Conservation (phyloP, 2,888 invertebrate genomes). For the Metallyticus violacea region DNA sequence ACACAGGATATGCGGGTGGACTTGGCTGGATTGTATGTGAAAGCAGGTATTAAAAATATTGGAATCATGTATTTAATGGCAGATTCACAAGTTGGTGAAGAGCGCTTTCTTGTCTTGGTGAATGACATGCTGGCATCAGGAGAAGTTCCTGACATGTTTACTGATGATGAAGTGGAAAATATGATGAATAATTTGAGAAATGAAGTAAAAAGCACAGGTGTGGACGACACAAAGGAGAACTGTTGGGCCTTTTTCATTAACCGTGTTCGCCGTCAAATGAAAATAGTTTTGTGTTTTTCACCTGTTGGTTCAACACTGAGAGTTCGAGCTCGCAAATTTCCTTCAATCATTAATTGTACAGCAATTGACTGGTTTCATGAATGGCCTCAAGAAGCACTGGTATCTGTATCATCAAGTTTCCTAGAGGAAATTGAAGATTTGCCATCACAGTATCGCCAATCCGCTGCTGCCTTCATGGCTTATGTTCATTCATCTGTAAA, state of each 20-base stretch:
- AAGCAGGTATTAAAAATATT: constrained; percentile 81
- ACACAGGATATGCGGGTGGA: constrained; percentile 47
- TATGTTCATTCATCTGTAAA: constrained; percentile 87
- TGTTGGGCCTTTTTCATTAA: constrained; percentile 95
- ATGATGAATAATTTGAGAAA: constrained; percentile 72
- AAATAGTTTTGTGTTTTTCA: constrained; percentile 87
- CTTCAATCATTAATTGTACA: constrained; percentile 91
- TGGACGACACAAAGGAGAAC: constrained; percentile 84
- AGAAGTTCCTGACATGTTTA: constrained; percentile 85
- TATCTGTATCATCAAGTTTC: constrained; percentile 83
- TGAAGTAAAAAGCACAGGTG: constrained; percentile 78
- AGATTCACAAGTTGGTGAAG: constrained; percentile 89
- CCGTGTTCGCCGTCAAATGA: constrained; percentile 63
- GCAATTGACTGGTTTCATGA: constrained; percentile 96
- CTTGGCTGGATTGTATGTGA: constrained; percentile 72
- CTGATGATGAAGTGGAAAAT: constrained; percentile 89
- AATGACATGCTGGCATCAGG: constrained; percentile 93
- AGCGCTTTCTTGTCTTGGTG: constrained; percentile 85
- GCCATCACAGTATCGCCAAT: constrained; percentile 51
- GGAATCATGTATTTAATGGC: constrained; percentile 91
- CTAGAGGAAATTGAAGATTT: constrained; percentile 72
- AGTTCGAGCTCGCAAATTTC: constrained; percentile 88
- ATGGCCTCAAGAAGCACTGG: constrained; percentile 89
- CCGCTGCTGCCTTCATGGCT: constrained; percentile 85
- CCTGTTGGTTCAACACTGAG: constrained; percentile 89